These are phyloP conservation scores for Tenthredo notha DNA, from an alignment of 2,888 invertebrate species.

Conservation along the genomic window DNA sequence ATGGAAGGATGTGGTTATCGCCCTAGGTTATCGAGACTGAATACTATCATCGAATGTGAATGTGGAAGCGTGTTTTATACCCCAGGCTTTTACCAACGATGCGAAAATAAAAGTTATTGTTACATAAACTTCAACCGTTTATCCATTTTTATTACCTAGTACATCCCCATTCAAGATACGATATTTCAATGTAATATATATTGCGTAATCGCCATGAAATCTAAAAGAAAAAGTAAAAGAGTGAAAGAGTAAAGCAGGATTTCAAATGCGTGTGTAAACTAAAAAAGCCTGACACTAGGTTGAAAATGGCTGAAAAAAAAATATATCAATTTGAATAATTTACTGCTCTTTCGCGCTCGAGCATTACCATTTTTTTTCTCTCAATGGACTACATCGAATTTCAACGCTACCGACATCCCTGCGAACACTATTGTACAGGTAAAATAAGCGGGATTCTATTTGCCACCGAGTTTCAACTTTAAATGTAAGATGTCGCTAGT, in stretches of 20 bases:
- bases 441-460: not conserved
- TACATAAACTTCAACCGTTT: slow-evolving; percentile 59
- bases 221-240: too few relatives aligned
- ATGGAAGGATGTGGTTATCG: slow-evolving; percentile 52
- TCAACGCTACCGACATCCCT: not conserved
- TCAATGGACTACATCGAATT: not conserved
- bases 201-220: too few relatives aligned
- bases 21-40: slow-evolving; percentile 66
- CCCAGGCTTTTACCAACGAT: slow-evolving; percentile 69
- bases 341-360: not conserved
- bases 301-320: too few relatives aligned
- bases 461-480: not conserved
- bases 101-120: slow-evolving; percentile 70
- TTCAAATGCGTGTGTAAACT: too few relatives aligned
- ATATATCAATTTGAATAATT: not conserved
- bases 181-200: too few relatives aligned
- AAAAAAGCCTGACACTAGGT: too few relatives aligned
- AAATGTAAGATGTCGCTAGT: slow-evolving; percentile 18
- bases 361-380: not conserved
- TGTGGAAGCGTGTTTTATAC: slow-evolving; percentile 71
- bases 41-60: slow-evolving; percentile 63
- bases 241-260: too few relatives aligned
- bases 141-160: not conserved
- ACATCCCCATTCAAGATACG: not conserved
- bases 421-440: not conserved